phyloP scores from a whole-genome alignment of 2,888 invertebrate genomes.

The Amaurobius ferox region DNA sequence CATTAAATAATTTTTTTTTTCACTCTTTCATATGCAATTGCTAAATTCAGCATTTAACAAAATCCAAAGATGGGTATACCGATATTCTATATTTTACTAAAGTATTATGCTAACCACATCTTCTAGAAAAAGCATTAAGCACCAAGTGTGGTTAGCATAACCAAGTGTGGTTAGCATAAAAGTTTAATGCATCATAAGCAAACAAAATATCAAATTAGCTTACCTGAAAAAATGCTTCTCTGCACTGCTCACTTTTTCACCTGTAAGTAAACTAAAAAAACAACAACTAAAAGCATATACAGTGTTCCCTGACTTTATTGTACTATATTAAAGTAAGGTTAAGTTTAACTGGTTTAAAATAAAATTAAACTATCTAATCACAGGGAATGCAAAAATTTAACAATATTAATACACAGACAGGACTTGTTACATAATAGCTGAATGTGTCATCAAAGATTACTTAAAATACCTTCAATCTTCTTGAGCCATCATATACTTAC shows the following conservation, averaged over 20 bases:
- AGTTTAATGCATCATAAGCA: not conserved
- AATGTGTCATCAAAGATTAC: not conserved
- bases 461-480: not conserved
- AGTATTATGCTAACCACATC: no score
- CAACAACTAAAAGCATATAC: not conserved
- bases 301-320: no score
- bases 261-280: conserved; percentile 64
- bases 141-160: no score
- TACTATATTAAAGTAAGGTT: no score
- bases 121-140: no score
- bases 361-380: no score
- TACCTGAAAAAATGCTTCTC: conserved; percentile 55
- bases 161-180: not conserved
- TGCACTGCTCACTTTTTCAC: conserved; percentile 31
- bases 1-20: no score
- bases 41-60: not conserved
- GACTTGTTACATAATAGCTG: conserved; percentile 12
- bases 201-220: not conserved
- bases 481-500: conserved; percentile 20
- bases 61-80: not conserved
- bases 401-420: no score
- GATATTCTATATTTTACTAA: no score
- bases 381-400: no score
- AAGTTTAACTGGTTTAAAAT: no score
- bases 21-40: not conserved